Base-by-base conservation (phyloP, 35 echinoderm and acorn worm species). In the Hemicentrotus pulcherrimus region DNA sequence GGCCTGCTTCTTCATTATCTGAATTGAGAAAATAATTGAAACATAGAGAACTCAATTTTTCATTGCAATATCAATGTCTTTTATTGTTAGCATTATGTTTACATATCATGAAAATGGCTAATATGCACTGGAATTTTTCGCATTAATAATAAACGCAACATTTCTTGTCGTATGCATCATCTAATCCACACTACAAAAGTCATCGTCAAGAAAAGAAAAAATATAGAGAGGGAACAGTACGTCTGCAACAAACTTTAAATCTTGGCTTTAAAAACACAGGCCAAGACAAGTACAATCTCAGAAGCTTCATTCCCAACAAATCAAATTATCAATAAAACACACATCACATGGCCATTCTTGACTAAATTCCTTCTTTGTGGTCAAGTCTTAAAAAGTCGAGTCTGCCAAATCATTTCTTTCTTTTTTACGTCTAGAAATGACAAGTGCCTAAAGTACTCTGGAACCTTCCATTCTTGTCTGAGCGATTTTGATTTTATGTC, bases 101-200 rank as follows among this genome's bases (percentile, higher is more conserved):
- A 93, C 91, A 93, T 91, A 91, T 93, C 47, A 93, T 93, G 91
- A 93, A 93, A 93, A 93, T 93, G 91, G 91, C 91, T 93, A 93
- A 93, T 93, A 93, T 50, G 91, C 91, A 93, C 91, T 93, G 91
- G 91, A 93, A 93, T 93, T 93, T 92, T 93, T 47, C 88, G 88
- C 88, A 90, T 90, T 58, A 93, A 31, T 93, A 58, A 93, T 93
- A 93, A 93, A 93, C 91, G 91, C 91, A 93, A 48, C 48, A 48
- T 93, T 93, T 93, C 48, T 50, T 93, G 32, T 47, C 46, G 18
- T 90, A 33, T 35, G 88, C 46, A 90, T 90, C 46, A 45, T 93
- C 91, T 93, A 93, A 93, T 31, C 48, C 91, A 93, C 91, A 93
- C 91, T 93, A 93, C 91, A 93, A 93, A 78, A 93, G 45, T 93